Evolutionary conservation across 1,140 invertebrate species (phyloP).

Genomic region (Conus ventricosus): DNA sequence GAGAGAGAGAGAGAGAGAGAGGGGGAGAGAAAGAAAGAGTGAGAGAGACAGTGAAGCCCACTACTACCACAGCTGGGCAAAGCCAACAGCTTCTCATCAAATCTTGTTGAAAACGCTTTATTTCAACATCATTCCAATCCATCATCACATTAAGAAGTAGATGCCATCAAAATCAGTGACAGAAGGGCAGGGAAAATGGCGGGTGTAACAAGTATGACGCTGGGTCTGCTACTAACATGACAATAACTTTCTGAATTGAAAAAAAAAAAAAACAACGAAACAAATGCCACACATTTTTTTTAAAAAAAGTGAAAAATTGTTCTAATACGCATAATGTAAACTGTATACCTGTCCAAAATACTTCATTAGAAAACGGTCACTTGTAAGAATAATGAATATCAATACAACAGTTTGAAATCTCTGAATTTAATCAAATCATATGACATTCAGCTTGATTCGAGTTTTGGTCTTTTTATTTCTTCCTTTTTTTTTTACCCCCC

Average conservation of each 20-base stretch:
- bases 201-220: background rate
- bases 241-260: background rate
- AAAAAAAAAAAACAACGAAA: background rate
- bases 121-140: slow-evolving; percentile 25
- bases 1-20: slow-evolving; percentile 6
- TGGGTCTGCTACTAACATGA: background rate
- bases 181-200: background rate
- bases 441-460: no score
- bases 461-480: no score
- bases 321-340: no score
- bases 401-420: no score
- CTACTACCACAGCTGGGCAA: background rate
- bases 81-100: background rate
- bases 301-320: no score
- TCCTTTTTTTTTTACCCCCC: no score
- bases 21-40: background rate
- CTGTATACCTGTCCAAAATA: no score
- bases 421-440: no score
- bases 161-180: slow-evolving; percentile 18
- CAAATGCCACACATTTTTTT: no score
- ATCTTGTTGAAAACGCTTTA: slow-evolving; percentile 28
- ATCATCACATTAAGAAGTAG: slow-evolving; percentile 20
- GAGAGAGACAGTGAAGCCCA: background rate
- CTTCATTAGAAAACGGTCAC: no score
- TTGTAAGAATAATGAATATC: no score